phyloP scores from a whole-genome alignment of 1,140 invertebrate species.

The Heliconius congener region DNA sequence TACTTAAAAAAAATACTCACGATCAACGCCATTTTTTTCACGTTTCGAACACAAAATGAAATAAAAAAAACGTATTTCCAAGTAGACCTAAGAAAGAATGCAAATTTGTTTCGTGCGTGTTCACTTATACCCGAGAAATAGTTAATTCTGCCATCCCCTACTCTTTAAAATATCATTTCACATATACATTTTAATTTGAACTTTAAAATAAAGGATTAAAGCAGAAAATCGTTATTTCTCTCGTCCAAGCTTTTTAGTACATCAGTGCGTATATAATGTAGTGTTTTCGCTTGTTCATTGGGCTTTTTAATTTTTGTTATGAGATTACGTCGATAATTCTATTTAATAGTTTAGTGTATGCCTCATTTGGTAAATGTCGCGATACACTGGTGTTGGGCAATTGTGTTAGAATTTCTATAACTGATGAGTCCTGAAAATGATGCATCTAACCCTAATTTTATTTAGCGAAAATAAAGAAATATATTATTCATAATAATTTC shows the following conservation, averaged over 20 bases:
- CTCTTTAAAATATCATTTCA: slow-evolving; percentile 14
- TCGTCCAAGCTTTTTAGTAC: not conserved
- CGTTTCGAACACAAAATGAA: not conserved
- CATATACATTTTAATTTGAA: not conserved
- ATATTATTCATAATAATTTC: not conserved
- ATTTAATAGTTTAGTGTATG: not conserved
- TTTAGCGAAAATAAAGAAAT: not conserved
- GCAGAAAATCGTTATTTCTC: not conserved
- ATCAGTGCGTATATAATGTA: not conserved
- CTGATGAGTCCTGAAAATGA: not conserved
- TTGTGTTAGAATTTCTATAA: not conserved
- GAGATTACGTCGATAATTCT: slow-evolving; percentile 3
- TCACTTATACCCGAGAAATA: slow-evolving; percentile 49
- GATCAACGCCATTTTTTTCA: slow-evolving; percentile 43
- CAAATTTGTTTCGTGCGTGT: slow-evolving; percentile 44
- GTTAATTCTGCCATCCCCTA: slow-evolving; percentile 31
- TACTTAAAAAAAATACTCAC: slow-evolving; percentile 39
- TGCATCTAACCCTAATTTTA: not conserved
- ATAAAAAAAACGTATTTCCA: slow-evolving; percentile 30
- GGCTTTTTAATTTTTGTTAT: slow-evolving; percentile 6
- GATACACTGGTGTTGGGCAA: not conserved
- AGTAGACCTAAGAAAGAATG: slow-evolving; percentile 40
- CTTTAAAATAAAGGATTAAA: not conserved
- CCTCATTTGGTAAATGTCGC: slow-evolving; percentile 12
- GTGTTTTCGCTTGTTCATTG: slow-evolving; percentile 12